Conservation (phyloP, 1,140 invertebrate genomes). For the Drosophila orosa region DNA sequence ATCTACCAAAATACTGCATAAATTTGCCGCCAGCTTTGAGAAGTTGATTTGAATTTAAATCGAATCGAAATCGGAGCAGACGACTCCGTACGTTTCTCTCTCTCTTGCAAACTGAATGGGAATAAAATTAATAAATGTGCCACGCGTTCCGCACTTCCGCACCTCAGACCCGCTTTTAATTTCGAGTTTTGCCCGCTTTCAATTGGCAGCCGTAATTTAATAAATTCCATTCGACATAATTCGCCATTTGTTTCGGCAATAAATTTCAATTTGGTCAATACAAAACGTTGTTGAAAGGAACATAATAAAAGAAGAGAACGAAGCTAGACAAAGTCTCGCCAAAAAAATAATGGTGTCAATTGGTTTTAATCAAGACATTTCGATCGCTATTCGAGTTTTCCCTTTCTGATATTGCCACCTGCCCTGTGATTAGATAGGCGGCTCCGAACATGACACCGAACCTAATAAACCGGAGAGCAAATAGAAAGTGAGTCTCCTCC, state of each 20-base stretch:
- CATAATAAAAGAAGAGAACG: not conserved
- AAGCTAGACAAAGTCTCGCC: conserved; percentile 17
- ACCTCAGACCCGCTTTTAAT: conserved; percentile 29
- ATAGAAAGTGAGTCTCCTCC: conserved; percentile 33
- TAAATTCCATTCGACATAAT: conserved; percentile 40
- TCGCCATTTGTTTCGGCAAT: conserved; percentile 42
- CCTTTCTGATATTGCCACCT: conserved; percentile 30
- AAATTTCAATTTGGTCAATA: conserved; percentile 54
- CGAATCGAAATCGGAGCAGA: conserved; percentile 55
- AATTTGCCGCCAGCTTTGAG: conserved; percentile 56
- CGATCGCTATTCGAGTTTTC: conserved; percentile 25
- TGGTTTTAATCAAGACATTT: conserved; percentile 46
- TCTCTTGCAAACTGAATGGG: conserved; percentile 19
- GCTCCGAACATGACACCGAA: conserved; percentile 22
- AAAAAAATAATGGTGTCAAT: conserved; percentile 48
- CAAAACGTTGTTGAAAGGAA: conserved; percentile 5
- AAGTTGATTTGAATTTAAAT: conserved; percentile 63
- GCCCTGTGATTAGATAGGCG: conserved; percentile 44
- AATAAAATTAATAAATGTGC: conserved; percentile 57
- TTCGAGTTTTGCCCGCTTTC: conserved; percentile 45
- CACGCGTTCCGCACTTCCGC: conserved; percentile 12
- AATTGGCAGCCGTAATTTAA: conserved; percentile 38
- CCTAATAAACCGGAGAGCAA: conserved; percentile 8
- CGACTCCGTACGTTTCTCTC: conserved; percentile 15
- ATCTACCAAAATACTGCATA: conserved; percentile 46